Evolutionary conservation across 2,797 vertebrate species (phyloP).

Genomic region (Falco concolor): DNA sequence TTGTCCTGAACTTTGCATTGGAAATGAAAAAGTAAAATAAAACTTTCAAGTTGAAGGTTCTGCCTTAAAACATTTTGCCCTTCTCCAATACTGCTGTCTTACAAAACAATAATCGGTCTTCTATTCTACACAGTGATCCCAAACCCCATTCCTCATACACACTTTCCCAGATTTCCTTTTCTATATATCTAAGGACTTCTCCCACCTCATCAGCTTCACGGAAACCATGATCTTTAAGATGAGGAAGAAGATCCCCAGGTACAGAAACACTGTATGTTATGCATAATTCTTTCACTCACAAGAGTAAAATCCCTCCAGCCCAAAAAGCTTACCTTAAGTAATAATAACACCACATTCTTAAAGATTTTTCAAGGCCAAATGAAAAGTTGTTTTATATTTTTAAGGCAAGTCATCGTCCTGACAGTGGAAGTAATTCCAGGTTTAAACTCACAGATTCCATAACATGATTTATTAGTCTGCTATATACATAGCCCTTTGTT

Average conservation of each 20-base stretch:
- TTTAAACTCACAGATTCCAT: background rate
- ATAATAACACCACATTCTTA: background rate
- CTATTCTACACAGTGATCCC: background rate
- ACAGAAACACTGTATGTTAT: background rate
- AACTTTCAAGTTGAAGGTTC: background rate
- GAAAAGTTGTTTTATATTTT: background rate
- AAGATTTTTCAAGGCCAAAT: background rate
- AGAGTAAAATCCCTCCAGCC: background rate
- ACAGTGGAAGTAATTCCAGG: background rate
- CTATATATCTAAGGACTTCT: background rate
- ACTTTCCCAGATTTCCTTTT: background rate
- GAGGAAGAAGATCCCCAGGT: background rate
- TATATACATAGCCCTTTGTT: background rate
- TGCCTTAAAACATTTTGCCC: background rate
- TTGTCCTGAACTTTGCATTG: slow-evolving; percentile 24
- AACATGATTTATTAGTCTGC: background rate
- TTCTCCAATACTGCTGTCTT: background rate
- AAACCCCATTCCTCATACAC: background rate
- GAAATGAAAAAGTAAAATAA: slow-evolving; percentile 19
- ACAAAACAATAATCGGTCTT: background rate
- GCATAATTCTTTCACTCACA: background rate
- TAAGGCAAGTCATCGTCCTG: background rate
- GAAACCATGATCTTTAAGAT: background rate
- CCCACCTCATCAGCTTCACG: background rate
- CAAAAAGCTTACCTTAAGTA: background rate